Percentiles rank a stretch among this genome's conserved stretches.
These are phyloP conservation scores for Cotesia congregata DNA, from an alignment of 2,888 invertebrate genomes.

Conservation along the genomic window DNA sequence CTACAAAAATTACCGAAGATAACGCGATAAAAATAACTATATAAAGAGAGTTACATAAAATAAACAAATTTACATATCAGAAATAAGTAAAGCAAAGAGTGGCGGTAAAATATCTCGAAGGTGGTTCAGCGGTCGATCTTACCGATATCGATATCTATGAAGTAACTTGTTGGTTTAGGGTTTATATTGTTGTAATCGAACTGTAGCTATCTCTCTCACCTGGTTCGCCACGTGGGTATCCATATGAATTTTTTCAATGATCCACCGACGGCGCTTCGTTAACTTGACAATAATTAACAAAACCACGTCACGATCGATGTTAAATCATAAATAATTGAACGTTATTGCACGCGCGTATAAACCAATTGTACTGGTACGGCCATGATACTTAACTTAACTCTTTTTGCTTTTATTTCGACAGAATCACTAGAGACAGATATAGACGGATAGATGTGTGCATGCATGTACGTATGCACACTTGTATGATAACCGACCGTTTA, in stretches of 20 bases:
- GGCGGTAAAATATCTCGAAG: not conserved
- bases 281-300: constrained; percentile 16
- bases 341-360: constrained; percentile 50
- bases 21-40: no score
- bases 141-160: not conserved
- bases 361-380: constrained; percentile 57
- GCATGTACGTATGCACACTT: not conserved
- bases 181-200: constrained; percentile 8
- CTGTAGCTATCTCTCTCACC: constrained; percentile 28
- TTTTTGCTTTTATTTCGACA: constrained; percentile 45
- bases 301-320: not conserved
- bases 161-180: not conserved
- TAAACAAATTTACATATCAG: no score
- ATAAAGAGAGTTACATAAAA: no score
- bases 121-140: not conserved
- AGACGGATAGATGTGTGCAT: constrained; percentile 17
- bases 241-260: constrained; percentile 36
- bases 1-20: no score
- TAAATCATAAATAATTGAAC: constrained; percentile 7
- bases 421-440: constrained; percentile 29
- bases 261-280: constrained; percentile 29
- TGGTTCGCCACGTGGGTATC: constrained; percentile 33
- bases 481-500: not conserved
- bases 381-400: constrained; percentile 48
- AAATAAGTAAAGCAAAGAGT: not conserved